Conservation (phyloP, 2,888 invertebrate species). For the Phyllotreta cruciferae region DNA sequence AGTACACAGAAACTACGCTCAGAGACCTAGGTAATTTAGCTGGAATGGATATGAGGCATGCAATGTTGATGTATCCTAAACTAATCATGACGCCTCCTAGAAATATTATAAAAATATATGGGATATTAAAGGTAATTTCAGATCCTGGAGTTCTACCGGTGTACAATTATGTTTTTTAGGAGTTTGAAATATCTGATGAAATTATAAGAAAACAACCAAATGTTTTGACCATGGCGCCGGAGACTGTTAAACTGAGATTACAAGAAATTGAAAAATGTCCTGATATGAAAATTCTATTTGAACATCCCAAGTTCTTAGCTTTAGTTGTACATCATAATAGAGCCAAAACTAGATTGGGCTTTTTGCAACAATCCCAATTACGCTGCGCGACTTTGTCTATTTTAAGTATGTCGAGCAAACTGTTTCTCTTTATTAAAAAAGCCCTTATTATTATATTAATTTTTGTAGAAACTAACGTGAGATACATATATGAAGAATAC, state of each 20-base stretch:
- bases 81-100: slow-evolving; percentile 68
- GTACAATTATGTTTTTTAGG: slow-evolving; percentile 52
- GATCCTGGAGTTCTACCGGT: not conserved
- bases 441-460: slow-evolving; percentile 5
- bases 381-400: slow-evolving; percentile 62
- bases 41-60: slow-evolving; percentile 65
- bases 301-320: slow-evolving; percentile 67
- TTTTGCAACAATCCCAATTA: slow-evolving; percentile 62
- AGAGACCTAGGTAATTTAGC: slow-evolving; percentile 64
- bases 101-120: slow-evolving; percentile 64
- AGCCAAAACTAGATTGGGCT: slow-evolving; percentile 62
- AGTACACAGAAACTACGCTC: slow-evolving; percentile 66
- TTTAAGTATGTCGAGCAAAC: slow-evolving; percentile 53
- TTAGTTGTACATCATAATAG: slow-evolving; percentile 63
- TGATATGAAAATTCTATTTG: slow-evolving; percentile 67
- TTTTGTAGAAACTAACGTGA: slow-evolving; percentile 37
- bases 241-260: slow-evolving; percentile 67
- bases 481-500: slow-evolving; percentile 56
- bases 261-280: slow-evolving; percentile 65
- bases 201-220: slow-evolving; percentile 64
- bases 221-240: slow-evolving; percentile 66
- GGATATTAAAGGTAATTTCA: slow-evolving; percentile 60
- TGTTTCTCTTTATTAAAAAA: not conserved
- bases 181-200: slow-evolving; percentile 65
- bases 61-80: slow-evolving; percentile 67